Evolutionary conservation across 2,888 invertebrate species (phyloP), one percentile per base, ranked within the genome.

Genomic region (Pristionchus mayeri): DNA sequence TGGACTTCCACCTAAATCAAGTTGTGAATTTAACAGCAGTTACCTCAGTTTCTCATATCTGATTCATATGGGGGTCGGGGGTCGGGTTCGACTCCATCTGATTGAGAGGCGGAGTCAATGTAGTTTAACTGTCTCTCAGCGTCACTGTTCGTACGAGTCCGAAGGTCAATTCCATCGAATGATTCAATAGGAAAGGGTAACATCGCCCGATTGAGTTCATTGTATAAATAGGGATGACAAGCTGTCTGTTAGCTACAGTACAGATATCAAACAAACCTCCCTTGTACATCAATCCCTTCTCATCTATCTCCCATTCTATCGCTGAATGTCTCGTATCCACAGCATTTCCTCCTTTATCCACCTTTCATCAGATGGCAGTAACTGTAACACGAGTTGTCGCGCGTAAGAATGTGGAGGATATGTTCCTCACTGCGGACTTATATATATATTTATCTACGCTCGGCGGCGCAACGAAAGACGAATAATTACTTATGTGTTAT

Each of bases 401-500:
- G 16, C 21, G 40, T 6, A 44, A 60, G n/a, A n/a, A 24, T 52
- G 37, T 6, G 21, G 57, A 81, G 48, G 78, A 78, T 30, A 78
- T 78, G 60, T 81, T 81, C 60, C 81, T 81, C 16, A 21, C 54
- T 30, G 81, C 81, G 6, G 81, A 81, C 6, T 44, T 81, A n/a
- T n/a, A n/a, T n/a, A n/a, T n/a, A n/a, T n/a, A n/a, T n/a, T n/a
- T n/a, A n/a, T n/a, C n/a, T n/a, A n/a, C n/a, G n/a, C n/a, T n/a
- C n/a, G n/a, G n/a, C n/a, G n/a, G n/a, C n/a, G n/a, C n/a, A n/a
- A n/a, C n/a, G n/a, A n/a, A n/a, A n/a, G n/a, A n/a, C n/a, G n/a
- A n/a, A n/a, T n/a, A n/a, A n/a, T n/a, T n/a, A n/a, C n/a, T n/a
- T n/a, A n/a, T n/a, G n/a, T n/a, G n/a, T n/a, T n/a, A n/a, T n/a